A percentile compares a stretch with the other conserved stretches of the same genome.
Evolutionary conservation across 2,797 vertebrate genomes (phyloP).

Genomic region (Ctenochaetus hawaiiensis): DNA sequence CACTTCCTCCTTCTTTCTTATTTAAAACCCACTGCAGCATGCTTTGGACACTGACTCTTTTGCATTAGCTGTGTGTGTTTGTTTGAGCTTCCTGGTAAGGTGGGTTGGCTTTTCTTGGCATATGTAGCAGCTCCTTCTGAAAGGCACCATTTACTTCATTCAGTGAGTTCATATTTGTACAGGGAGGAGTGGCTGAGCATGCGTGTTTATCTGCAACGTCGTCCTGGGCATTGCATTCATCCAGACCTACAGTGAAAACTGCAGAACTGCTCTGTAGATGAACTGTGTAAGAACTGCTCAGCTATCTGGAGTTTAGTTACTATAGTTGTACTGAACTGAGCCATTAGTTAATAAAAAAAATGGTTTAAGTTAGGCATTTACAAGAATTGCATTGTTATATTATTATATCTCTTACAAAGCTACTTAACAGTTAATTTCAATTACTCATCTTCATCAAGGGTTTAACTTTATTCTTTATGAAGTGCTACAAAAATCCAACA

Average conservation of each 20-base stretch:
- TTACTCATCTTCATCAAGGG: not conserved
- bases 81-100: not conserved
- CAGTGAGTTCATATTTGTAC: slow-evolving; percentile 51
- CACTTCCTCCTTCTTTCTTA: not conserved
- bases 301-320: not conserved
- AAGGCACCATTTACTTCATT: slow-evolving; percentile 60
- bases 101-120: slow-evolving; percentile 36
- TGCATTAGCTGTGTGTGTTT: not conserved
- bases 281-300: not conserved
- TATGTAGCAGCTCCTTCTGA: slow-evolving; percentile 49
- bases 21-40: slow-evolving; percentile 19
- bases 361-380: not conserved
- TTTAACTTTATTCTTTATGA: no score
- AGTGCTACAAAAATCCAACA: no score
- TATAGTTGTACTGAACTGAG: not conserved
- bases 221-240: slow-evolving; percentile 7
- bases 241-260: not conserved
- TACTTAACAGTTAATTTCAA: not conserved
- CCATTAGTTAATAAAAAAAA: not conserved
- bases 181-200: slow-evolving; percentile 27
- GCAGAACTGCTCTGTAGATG: not conserved
- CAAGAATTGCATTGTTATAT: not conserved
- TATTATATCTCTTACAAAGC: not conserved
- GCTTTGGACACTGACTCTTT: not conserved
- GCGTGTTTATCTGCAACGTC: slow-evolving; percentile 14